Percentiles rank a stretch among this genome's conserved stretches.
These are phyloP conservation scores for Genyomyrus donnyi DNA, from an alignment of 2,113 vertebrate species.

Conservation along the genomic window DNA sequence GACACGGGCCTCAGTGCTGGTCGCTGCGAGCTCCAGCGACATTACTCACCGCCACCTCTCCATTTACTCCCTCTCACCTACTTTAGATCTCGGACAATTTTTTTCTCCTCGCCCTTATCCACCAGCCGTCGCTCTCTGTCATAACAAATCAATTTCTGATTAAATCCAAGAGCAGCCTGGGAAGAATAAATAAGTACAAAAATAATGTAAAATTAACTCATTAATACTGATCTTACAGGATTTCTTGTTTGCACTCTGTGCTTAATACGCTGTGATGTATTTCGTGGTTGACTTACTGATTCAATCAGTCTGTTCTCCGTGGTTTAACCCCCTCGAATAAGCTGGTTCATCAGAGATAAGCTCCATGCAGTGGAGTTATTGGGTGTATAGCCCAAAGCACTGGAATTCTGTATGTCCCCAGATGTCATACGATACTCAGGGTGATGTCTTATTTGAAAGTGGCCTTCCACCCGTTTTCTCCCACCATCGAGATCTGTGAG, in stretches of 20 bases:
- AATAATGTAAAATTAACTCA: constrained; percentile 3
- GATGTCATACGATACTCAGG: neutral
- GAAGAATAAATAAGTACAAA: constrained; percentile 2
- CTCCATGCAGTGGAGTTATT: neutral
- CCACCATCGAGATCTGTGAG: neutral
- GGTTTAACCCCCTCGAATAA: neutral
- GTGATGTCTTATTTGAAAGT: neutral
- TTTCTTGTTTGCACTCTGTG: neutral
- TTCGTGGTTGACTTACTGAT: neutral
- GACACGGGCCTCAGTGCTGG: neutral
- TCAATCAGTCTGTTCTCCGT: neutral
- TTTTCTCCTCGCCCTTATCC: neutral
- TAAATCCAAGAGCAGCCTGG: neutral
- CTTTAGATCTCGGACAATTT: neutral
- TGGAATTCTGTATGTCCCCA: neutral
- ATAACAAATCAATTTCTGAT: constrained; percentile 6
- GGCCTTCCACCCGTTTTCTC: too few relatives aligned
- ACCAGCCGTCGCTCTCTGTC: neutral
- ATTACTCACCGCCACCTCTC: neutral
- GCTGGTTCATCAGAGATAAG: neutral
- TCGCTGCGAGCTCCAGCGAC: neutral
- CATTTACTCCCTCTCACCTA: neutral
- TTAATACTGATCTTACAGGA: neutral
- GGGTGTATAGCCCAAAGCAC: neutral
- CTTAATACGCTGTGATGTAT: neutral